These are phyloP conservation scores for Leptinotarsa texana DNA, from an alignment of 1,140 invertebrate genomes.

Conservation along the genomic window DNA sequence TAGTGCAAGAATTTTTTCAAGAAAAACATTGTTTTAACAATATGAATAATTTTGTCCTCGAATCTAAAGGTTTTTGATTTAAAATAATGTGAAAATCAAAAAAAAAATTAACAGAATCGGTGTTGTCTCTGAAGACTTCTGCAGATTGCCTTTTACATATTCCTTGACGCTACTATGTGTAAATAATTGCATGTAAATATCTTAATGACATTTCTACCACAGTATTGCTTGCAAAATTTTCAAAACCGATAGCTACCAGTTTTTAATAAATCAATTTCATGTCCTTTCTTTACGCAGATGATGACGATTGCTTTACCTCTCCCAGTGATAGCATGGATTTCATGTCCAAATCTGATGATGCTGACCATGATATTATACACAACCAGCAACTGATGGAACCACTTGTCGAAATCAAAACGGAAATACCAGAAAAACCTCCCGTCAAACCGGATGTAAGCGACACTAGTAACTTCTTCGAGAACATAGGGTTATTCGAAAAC, in stretches of 20 bases:
- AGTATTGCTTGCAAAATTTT: neutral
- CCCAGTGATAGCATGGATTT: neutral
- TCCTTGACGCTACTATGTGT: too few species aligned
- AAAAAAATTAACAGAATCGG: too few species aligned
- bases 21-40: too few species aligned
- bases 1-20: too few species aligned
- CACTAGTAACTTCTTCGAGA: constrained; percentile 29
- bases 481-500: constrained; percentile 35
- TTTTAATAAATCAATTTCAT: neutral
- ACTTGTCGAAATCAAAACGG: constrained; percentile 47
- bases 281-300: too few species aligned
- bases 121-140: too few species aligned
- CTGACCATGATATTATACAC: constrained; percentile 19
- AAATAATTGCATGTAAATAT: neutral
- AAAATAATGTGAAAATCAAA: too few species aligned
- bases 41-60: too few species aligned
- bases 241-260: too few species aligned
- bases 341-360: constrained; percentile 18
- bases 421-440: constrained; percentile 27
- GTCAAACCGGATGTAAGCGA: neutral
- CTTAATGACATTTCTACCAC: neutral
- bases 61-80: too few species aligned
- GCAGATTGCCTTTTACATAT: too few species aligned
- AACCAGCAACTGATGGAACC: constrained; percentile 44
- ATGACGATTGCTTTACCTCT: neutral